Base-by-base conservation (phyloP, 2,797 vertebrate species). In the Crocidura indochinensis region DNA sequence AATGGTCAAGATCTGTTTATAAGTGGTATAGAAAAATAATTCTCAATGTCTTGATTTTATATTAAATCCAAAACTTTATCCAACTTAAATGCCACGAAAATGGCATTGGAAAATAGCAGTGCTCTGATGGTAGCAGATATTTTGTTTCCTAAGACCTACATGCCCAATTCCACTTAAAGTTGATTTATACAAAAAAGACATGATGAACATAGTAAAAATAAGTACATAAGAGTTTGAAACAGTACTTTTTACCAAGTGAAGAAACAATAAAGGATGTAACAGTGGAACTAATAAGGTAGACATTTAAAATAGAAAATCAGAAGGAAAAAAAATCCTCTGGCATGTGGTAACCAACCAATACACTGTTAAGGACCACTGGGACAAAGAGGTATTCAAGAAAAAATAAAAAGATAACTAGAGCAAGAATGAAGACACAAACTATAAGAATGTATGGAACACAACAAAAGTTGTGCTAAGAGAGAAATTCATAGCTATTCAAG, bases 11-110 rank as follows among this genome's bases (percentile, higher is more conserved):
- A 53, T 53, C 17, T 53, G 10, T 79, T 83, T 75, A 64, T 64
- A 83, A 77, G 4, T 24, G 0, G 15, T 67, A 87, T 83, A 31
- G 29, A 86, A 84, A 90, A 90, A 84, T 38, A 82, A 83, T 82
- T 87, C 14, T 31, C 49, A 75, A 2, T 56, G 31, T 85, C 90
- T 76, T 80, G 22, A 64, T 38, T 76, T 46, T 84, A 20, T 29
- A 67, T 4, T 62, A 91, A 84, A 75, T 77, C 56, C n/a, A 31
- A 90, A 76, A 82, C 19, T 91, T 86, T 90, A 69, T 76, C 80
- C 46, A 74, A 0, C 27, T 64, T 15, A 72, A 56, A 89, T 69
- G 31, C n/a, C 74, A 82, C 65, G n/a, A 7, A 68, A n/a, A n/a
- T n/a, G n/a, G n/a, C n/a, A n/a, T n/a, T 46, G 76, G n/a, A 6